Percentiles rank a stretch among this genome's conserved stretches.
Conservation (phyloP, 2,888 invertebrate genomes). For the Eupithecia centaureata region DNA sequence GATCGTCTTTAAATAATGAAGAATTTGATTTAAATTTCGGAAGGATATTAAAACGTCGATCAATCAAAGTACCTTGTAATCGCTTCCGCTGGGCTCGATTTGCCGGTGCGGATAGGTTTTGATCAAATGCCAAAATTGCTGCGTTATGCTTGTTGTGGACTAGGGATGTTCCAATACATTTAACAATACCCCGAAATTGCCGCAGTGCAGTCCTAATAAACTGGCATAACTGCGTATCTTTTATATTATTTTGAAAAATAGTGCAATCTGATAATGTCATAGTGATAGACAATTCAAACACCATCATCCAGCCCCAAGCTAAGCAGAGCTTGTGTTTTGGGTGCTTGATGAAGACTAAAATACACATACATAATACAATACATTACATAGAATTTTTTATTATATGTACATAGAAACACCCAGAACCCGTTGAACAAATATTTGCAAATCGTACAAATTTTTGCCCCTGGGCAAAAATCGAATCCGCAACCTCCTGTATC, state of each 20-base stretch:
- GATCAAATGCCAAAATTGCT: constrained; percentile 47
- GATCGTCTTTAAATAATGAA: constrained; percentile 40
- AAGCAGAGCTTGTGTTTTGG: too few species aligned
- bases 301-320: too few species aligned
- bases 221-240: constrained; percentile 34
- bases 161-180: constrained; percentile 41
- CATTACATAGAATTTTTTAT: too few species aligned
- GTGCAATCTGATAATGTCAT: too few species aligned
- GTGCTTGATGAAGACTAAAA: too few species aligned
- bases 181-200: constrained; percentile 41
- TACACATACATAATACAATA: too few species aligned
- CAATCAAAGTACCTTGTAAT: constrained; percentile 41
- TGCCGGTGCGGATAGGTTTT: constrained; percentile 37
- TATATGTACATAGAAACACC: too few species aligned
- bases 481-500: too few species aligned
- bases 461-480: too few species aligned
- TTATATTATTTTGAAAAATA: constrained; percentile 37
- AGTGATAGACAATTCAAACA: too few species aligned
- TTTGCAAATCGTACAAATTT: too few species aligned
- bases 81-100: constrained; percentile 30
- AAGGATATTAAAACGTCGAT: constrained; percentile 46
- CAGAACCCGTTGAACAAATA: too few species aligned
- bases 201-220: constrained; percentile 48
- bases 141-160: constrained; percentile 30
- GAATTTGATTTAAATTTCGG: constrained; percentile 42